Base-by-base conservation (phyloP, 2,113 vertebrate species). In the Carassius auratus region DNA sequence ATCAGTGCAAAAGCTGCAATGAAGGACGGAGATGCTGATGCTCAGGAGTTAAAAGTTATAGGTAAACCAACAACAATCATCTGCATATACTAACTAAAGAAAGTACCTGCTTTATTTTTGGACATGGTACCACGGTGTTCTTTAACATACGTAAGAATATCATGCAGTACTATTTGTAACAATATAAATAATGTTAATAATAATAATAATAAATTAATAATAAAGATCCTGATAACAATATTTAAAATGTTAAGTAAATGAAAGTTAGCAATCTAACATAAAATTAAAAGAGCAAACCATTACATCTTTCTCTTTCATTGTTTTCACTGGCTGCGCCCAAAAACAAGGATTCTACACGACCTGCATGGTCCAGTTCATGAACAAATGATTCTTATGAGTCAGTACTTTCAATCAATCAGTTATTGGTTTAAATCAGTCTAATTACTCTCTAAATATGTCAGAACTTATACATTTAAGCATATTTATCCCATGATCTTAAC, bases 21-120 rank as follows among this genome's bases (percentile, higher is more conserved):
- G 3, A 17, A 74, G 15, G 0, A 0, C 8, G 0, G 0, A 15
- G 1, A 10, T 14, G 92, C 91, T 68, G 91, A 91, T 14, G 0
- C 0, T 5, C 91, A 92, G 84, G 66, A 85, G 0, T 5, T 92
- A 38, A 55, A 50, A 10, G 36, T 91, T 78, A 76, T 85, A 68
- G 81, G 91, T 93, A 83, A 80, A 26, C 2, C n/a, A n/a, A 74
- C 8, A 42, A 61, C 33, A 74, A 45, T n/a, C 55, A 7, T 6
- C 30, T 30, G 30, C 30, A 30, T n/a, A n/a, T n/a, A n/a, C n/a
- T n/a, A n/a, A n/a, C n/a, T n/a, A n/a, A n/a, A n/a, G n/a, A n/a
- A n/a, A n/a, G n/a, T n/a, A n/a, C n/a, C n/a, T n/a, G n/a, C n/a
- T n/a, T n/a, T n/a, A n/a, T n/a, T n/a, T 6, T 30, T 23, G 23